Percentiles rank a stretch among this genome's conserved stretches.
Evolutionary conservation across 2,888 invertebrate species (phyloP).

Genomic region (Macrophya alboannulata): DNA sequence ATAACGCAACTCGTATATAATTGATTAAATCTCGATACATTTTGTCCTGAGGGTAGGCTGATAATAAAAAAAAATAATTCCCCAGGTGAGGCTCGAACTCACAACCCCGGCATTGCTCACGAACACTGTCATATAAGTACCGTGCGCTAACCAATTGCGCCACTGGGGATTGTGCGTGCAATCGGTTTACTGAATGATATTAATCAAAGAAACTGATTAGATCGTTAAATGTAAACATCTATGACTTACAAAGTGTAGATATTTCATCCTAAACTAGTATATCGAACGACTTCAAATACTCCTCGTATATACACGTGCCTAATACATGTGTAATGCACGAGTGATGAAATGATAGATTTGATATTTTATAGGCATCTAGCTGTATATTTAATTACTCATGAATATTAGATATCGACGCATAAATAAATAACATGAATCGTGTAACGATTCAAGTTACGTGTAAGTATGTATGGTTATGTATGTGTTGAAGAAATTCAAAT

Average conservation of each 20-base stretch:
- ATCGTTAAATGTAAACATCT: background rate
- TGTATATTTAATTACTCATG: background rate
- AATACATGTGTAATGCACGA: background rate
- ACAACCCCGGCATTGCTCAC: slow-evolving; percentile 99
- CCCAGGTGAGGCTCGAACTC: slow-evolving; percentile 99
- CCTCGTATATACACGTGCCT: background rate
- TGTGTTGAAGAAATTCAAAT: background rate
- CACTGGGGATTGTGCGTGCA: slow-evolving; percentile 91
- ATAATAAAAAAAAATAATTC: slow-evolving; percentile 83
- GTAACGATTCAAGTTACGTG: background rate
- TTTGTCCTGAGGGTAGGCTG: slow-evolving; percentile 1
- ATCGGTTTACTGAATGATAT: slow-evolving; percentile 24
- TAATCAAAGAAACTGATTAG: background rate
- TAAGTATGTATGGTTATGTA: background rate
- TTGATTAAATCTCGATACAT: background rate
- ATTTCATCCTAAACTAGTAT: background rate
- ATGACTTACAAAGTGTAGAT: background rate
- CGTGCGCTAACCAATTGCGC: slow-evolving; percentile 99
- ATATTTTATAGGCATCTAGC: background rate
- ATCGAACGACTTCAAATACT: background rate
- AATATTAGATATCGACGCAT: background rate
- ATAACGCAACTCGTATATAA: background rate
- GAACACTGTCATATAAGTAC: slow-evolving; percentile 99
- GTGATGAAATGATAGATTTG: slow-evolving; percentile 11
- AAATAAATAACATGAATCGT: background rate